Base-by-base conservation (phyloP, 2,888 invertebrate species). In the Himalopsyche japonica region DNA sequence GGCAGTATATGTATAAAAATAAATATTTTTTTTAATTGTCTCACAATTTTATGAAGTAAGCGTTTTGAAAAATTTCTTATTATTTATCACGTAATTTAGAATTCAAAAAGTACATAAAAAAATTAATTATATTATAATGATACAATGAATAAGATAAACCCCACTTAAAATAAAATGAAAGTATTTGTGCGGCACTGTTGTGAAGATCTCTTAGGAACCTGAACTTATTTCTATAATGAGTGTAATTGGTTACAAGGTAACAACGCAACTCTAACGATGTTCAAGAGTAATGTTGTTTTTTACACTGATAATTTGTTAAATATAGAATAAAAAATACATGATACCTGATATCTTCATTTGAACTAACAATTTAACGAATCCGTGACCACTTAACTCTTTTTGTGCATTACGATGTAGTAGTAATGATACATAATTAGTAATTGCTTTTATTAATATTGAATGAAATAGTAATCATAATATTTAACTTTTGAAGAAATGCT, bases 241-340 rank as follows among this genome's bases (percentile, higher is more conserved):
- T 70, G 70, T 70, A 70, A 70, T 70, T 70, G 70, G 70, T 70
- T 70, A 70, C 70, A 70, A 70, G 70, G 70, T 70, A 70, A 70
- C 20, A 20, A 70, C 70, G 70, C 70, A 24, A 27, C 70, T 27
- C 70, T 70, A 70, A 70, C 27, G 20, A 70, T 70, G 70, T 12
- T 27, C 70, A 70, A 70, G 24, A 70, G 70, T 70, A 70, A 70
- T 70, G 70, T 27, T 27, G 27, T 27, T 70, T 70, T 70, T 70
- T 70, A 15, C 24, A 57, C 6, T n/a, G 24, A 20, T n/a, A 57
- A 20, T 57, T 57, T 57, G 24, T 57, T 57, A 57, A 70, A 70
- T 70, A 70, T 70, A 3, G 70, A 70, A 70, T 70, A 70, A 70
- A 70, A 43, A 70, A 27, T 27, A 15, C 27, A 27, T 27, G 24